Evolutionary conservation across 2,797 vertebrate genomes (phyloP), one percentile per base, ranked within the genome.

Genomic region (Siniperca scherzeri): DNA sequence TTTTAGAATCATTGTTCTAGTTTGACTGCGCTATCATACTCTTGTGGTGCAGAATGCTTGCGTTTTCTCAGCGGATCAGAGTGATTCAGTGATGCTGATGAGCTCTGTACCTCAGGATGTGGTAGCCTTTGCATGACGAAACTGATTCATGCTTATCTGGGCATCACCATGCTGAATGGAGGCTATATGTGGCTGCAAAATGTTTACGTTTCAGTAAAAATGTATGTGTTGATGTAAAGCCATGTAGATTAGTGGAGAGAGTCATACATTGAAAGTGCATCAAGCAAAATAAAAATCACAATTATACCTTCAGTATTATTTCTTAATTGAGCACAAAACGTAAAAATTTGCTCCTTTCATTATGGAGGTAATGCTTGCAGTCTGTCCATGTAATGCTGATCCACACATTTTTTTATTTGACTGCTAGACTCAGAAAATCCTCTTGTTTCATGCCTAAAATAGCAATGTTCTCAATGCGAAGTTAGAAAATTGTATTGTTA

Each of bases 31-130:
- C 38, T 65, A 33, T 81, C 69, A 88, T 2, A 13, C 3, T 17
- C 36, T 66, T 81, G 83, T 70, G 80, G 78, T 81, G 38, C 22
- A 81, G 36, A 25, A 13, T 52, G 74, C 38, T 65, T 4, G 25
- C 12, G 0, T 19, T 66, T 67, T 65, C 46, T 69, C 77, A 67
- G 69, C 60, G 0, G n/a, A 76, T 72, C 70, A 40, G 16, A 81
- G 52, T 16, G 46, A 59, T 46, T 52, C 11, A 14, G 55, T 48
- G 46, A n/a, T 40, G 82, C 70, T 70, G 40, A 68, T 42, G 61
- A 74, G 74, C 72, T 56, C 25, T 68, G 33, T 77, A 5, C 38
- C 14, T 84, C 85, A 90, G 93, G 93, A 95, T 90, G 91, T 93
- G 90, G 91, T 89, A 70, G 40, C 76, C n/a, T 48, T 33, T 60